phyloP scores from a whole-genome alignment of 2,888 invertebrate species.

The Eugnorisma glareosa region DNA sequence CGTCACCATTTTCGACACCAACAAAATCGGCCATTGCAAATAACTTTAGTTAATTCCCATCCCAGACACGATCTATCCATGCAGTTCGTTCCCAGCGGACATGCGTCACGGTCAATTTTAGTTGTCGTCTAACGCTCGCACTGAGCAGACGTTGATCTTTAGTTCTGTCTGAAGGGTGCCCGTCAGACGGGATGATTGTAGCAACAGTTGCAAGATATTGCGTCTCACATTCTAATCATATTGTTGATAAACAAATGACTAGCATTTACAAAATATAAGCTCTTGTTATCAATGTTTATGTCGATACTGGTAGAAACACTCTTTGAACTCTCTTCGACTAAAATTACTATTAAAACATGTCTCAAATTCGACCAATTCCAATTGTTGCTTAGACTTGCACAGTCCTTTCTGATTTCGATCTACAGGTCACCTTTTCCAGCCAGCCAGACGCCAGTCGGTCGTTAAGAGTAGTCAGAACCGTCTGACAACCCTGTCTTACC shows the following conservation, averaged over 20 bases:
- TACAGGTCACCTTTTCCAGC: not conserved
- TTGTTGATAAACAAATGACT: slow-evolving; percentile 21
- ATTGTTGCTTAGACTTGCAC: not conserved
- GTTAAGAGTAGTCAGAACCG: not conserved
- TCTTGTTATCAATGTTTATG: not conserved
- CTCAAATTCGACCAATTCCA: not conserved
- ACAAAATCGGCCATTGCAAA: not conserved
- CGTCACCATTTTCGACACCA: not conserved
- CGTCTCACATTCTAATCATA: not conserved
- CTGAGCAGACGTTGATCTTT: slow-evolving; percentile 36
- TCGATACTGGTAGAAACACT: not conserved
- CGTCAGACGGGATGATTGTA: slow-evolving; percentile 7
- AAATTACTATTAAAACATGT: too few relatives aligned
- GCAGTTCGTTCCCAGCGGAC: not conserved
- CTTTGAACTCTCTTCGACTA: not conserved
- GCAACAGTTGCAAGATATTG: slow-evolving; percentile 9
- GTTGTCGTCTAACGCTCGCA: slow-evolving; percentile 30
- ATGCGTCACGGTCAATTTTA: slow-evolving; percentile 47
- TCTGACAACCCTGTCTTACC: not conserved
- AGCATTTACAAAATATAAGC: not conserved
- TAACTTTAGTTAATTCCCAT: not conserved
- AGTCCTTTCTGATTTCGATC: not conserved
- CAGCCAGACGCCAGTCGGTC: too few relatives aligned
- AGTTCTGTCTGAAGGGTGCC: slow-evolving; percentile 8
- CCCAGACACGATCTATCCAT: slow-evolving; percentile 16